Percentiles rank a stretch among this genome's conserved stretches.
Evolutionary conservation across 37 sponge, comb jelly and placozoan genomes (phyloP).

Genomic region (Diacarnus erythraeanus): DNA sequence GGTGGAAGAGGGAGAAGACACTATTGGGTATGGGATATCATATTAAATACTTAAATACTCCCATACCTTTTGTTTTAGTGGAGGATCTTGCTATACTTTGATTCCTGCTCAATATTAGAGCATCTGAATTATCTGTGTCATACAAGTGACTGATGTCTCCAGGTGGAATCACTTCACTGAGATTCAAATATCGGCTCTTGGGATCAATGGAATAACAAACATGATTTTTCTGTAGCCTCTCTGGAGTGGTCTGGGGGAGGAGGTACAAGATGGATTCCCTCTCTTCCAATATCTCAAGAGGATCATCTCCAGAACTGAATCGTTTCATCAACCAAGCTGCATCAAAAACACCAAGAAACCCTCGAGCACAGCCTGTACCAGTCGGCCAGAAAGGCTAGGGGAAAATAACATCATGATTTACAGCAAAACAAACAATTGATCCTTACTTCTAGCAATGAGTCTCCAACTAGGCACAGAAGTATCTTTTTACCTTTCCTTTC

Average conservation of each 20-base stretch:
- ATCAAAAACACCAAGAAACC: constrained; percentile 87
- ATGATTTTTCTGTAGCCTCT: constrained; percentile 60
- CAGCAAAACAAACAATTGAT: too few relatives aligned
- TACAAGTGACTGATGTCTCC: constrained; percentile 64
- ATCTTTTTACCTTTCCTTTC: constrained; percentile 73
- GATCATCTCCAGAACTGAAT: constrained; percentile 51
- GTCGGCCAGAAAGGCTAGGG: constrained; percentile 97
- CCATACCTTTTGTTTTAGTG: not conserved
- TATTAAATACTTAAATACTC: not conserved
- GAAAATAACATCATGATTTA: too few relatives aligned
- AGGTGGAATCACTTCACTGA: constrained; percentile 51
- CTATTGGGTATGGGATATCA: too few relatives aligned
- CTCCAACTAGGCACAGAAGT: constrained; percentile 82
- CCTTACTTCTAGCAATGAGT: constrained; percentile 72
- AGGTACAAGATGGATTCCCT: constrained; percentile 76
- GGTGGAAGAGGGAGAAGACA: too few relatives aligned
- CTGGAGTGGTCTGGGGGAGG: constrained; percentile 80
- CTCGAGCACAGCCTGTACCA: constrained; percentile 91
- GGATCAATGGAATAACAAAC: constrained; percentile 86
- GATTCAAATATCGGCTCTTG: constrained; percentile 73
- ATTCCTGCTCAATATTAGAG: constrained; percentile 10
- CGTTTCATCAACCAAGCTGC: constrained; percentile 95
- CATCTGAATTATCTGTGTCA: constrained; percentile 48
- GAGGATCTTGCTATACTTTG: not conserved
- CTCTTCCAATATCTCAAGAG: constrained; percentile 75